Evolutionary conservation across 2,888 invertebrate species (phyloP), one percentile per base, ranked within the genome.

Genomic region (Poecilus cupreus): DNA sequence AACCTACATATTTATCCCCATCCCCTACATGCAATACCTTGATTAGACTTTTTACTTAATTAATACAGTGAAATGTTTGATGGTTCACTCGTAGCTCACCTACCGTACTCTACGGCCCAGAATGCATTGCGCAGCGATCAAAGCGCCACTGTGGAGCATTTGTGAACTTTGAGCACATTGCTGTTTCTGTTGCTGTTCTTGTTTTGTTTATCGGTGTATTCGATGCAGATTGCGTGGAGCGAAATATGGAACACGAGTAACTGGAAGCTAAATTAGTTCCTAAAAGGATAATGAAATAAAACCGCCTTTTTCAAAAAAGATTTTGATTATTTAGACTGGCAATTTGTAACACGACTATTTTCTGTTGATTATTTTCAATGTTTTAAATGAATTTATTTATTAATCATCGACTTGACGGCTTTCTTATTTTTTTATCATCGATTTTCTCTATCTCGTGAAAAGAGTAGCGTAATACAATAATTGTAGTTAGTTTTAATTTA

Each of bases 31-130:
- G 49, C 74, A n/a, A 39, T 60, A 60, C 46, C 78, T 64, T 43
- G 60, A 64, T 64, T 78, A 78, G 78, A 78, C 78, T 78, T 78
- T 77, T 78, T 60, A 78, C 64, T 78, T 43, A 39, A 78, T 78
- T 78, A 78, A 78, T 64, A 78, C 78, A 24, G 64, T 64, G 78
- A 64, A 64, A 64, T 77, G 77, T 57, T 60, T 37, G 60, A 43
- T 77, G 57, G 37, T 60, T 60, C 39, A 37, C 10, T 60, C 60
- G 26, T 39, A 60, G 20, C 46, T 68, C 16, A 37, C 37, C 11
- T 68, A 10, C 64, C 18, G 37, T 37, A 37, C 16, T 37, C 32
- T 68, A 11, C 11, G 18, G 64, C 78, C 64, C 43, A 78, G 46
- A 60, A 78, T 78, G 24, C 49, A 78, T 78, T 78, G 64, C 64